A percentile compares a stretch with the other conserved stretches of the same genome.
These are phyloP conservation scores for Euwallacea fornicatus DNA, from an alignment of 1,140 invertebrate species.

Conservation along the genomic window DNA sequence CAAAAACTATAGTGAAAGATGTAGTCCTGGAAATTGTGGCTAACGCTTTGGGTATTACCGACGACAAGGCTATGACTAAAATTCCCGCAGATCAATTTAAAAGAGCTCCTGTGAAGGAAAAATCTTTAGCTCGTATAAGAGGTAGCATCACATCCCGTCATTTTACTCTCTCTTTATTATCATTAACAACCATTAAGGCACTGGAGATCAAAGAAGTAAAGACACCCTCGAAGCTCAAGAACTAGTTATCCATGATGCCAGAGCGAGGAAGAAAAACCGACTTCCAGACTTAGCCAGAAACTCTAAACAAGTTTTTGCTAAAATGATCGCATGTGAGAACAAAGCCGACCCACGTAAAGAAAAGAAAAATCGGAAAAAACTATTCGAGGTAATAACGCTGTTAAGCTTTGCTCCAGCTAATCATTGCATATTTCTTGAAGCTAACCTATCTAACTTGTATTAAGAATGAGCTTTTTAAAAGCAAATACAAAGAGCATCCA, in stretches of 20 bases:
- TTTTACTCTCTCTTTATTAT: too few relatives aligned
- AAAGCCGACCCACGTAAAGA: slow-evolving; percentile 8
- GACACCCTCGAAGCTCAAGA: slow-evolving; percentile 27
- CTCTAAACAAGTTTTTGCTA: slow-evolving; percentile 43
- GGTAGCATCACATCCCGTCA: slow-evolving; percentile 4
- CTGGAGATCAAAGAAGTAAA: slow-evolving; percentile 32
- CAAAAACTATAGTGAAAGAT: slow-evolving; percentile 38
- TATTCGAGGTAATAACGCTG: slow-evolving; percentile 16
- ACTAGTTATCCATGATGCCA: slow-evolving; percentile 23
- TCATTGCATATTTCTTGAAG: background rate
- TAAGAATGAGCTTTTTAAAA: background rate
- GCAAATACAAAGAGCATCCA: slow-evolving; percentile 11
- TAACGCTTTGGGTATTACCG: slow-evolving; percentile 40
- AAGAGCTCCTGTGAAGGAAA: slow-evolving; percentile 3
- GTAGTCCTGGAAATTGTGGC: slow-evolving; percentile 43
- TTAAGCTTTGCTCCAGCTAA: too few relatives aligned
- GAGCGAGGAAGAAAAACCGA: slow-evolving; percentile 43
- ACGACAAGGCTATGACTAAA: slow-evolving; percentile 33
- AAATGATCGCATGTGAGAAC: slow-evolving; percentile 37
- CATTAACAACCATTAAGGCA: slow-evolving; percentile 9
- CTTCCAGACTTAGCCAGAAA: slow-evolving; percentile 45
- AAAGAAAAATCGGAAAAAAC: slow-evolving; percentile 32
- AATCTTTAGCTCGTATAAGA: slow-evolving; percentile 16
- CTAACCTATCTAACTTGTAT: background rate
- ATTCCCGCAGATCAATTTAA: slow-evolving; percentile 15